Conservation (phyloP, 2,888 invertebrate genomes). For the Taenaris catops region DNA sequence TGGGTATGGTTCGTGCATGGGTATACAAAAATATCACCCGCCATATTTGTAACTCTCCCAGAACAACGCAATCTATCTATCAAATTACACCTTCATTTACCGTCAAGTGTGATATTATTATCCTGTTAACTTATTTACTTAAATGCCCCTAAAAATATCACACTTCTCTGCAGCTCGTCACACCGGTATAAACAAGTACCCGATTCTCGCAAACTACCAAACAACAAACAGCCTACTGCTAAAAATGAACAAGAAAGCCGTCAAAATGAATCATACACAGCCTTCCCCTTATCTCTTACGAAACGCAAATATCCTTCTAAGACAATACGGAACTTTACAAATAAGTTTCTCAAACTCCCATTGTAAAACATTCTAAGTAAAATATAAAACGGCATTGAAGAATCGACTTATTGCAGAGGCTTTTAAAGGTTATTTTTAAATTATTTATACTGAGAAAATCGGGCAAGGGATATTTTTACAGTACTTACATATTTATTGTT, state of each 20-base stretch:
- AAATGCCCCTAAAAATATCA: no score
- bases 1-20: no score
- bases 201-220: constrained; percentile 29
- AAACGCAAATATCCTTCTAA: constrained; percentile 61
- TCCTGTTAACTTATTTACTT: no score
- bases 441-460: constrained; percentile 30
- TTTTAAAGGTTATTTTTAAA: constrained; percentile 27
- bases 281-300: constrained; percentile 59
- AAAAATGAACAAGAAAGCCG: constrained; percentile 48
- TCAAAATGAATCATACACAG: constrained; percentile 36
- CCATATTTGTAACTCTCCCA: no score
- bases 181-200: constrained; percentile 6
- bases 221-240: constrained; percentile 47
- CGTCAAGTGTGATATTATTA: no score
- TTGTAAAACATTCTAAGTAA: constrained; percentile 34
- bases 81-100: no score
- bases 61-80: no score
- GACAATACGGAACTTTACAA: constrained; percentile 67
- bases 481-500: constrained; percentile 70
- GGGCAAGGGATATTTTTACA: constrained; percentile 48
- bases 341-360: constrained; percentile 51
- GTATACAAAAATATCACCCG: no score
- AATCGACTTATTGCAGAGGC: constrained; percentile 21
- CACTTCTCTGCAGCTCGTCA: no score
- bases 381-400: constrained; percentile 20